Percentiles rank a stretch among this genome's conserved stretches.
These are phyloP conservation scores for Syngnathus floridae DNA, from an alignment of 2,113 vertebrate genomes.

Conservation along the genomic window DNA sequence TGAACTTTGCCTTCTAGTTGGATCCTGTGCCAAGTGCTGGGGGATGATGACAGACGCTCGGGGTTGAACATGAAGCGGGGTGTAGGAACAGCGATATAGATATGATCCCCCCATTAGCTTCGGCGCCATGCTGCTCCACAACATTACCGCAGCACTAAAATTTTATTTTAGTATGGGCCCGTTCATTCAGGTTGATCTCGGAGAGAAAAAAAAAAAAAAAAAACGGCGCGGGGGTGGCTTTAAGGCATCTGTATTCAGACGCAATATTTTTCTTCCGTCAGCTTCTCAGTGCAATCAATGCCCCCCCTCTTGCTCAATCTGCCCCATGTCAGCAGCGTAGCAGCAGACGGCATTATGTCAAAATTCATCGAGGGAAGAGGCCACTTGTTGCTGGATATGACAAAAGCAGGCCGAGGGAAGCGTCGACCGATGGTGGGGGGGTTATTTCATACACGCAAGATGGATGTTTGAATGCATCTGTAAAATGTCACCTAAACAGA, in stretches of 20 bases:
- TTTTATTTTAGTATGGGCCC: slow-evolving; percentile 63
- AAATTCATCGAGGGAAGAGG: slow-evolving; percentile 64
- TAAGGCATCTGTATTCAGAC: slow-evolving; percentile 14
- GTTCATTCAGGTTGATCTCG: slow-evolving; percentile 61
- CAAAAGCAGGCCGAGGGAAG: slow-evolving; percentile 20
- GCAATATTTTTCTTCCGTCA: slow-evolving; percentile 43
- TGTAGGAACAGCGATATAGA: slow-evolving; percentile 43
- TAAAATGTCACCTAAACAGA: slow-evolving; percentile 50
- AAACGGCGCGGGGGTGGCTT: neutral
- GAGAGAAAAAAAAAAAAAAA: slow-evolving; percentile 1
- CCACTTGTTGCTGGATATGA: slow-evolving; percentile 67
- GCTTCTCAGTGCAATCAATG: slow-evolving; percentile 50
- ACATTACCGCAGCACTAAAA: slow-evolving; percentile 69
- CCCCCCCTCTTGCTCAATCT: slow-evolving; percentile 24
- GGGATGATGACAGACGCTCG: slow-evolving; percentile 39
- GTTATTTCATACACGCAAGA: slow-evolving; percentile 46
- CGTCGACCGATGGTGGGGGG: slow-evolving; percentile 1
- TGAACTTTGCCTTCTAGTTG: slow-evolving; percentile 42
- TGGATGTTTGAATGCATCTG: slow-evolving; percentile 53
- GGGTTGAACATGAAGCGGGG: slow-evolving; percentile 33
- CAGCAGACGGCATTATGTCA: slow-evolving; percentile 54
- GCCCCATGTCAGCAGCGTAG: slow-evolving; percentile 50
- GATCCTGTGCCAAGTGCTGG: slow-evolving; percentile 21
- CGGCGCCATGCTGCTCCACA: slow-evolving; percentile 57
- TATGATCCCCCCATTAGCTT: slow-evolving; percentile 54